A percentile compares a stretch with the other conserved stretches of the same genome.
Evolutionary conservation across 2,797 vertebrate species (phyloP).

Genomic region (Lepus oiostolus): DNA sequence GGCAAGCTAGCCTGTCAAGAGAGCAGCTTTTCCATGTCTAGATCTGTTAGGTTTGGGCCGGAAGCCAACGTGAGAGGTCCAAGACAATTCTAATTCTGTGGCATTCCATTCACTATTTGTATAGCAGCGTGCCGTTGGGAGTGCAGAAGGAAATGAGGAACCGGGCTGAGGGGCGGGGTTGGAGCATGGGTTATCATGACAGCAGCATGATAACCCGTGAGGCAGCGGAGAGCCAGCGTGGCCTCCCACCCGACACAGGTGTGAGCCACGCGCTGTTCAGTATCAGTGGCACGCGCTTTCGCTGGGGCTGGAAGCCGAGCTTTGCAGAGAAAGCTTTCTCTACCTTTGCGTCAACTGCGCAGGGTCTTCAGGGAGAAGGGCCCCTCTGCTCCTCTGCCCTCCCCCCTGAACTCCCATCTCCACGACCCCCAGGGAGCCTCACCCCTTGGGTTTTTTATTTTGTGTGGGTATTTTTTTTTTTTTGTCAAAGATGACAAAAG

Average conservation of each 20-base stretch:
- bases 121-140: constrained; percentile 51
- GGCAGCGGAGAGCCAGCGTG: too few relatives aligned
- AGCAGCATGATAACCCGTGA: too few relatives aligned
- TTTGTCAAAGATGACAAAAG: background rate
- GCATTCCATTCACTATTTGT: constrained; percentile 80
- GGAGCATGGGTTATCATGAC: too few relatives aligned
- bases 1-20: background rate
- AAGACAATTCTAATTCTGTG: constrained; percentile 53
- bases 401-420: constrained; percentile 55
- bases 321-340: constrained; percentile 30
- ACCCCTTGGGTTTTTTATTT: background rate
- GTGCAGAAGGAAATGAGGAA: constrained; percentile 73
- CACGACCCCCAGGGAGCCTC: background rate
- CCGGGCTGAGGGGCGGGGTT: background rate
- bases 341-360: constrained; percentile 1
- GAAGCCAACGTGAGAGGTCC: constrained; percentile 66
- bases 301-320: constrained; percentile 30
- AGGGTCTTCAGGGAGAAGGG: background rate
- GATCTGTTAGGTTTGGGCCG: constrained; percentile 71
- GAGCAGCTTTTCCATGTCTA: constrained; percentile 64
- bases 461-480: background rate
- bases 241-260: constrained; percentile 62
- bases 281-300: constrained; percentile 26
- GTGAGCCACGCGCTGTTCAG: constrained; percentile 34
- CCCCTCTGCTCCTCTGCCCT: background rate